phyloP scores from a whole-genome alignment of 1,140 invertebrate species.

The Scaptodrosophila lebanonensis region DNA sequence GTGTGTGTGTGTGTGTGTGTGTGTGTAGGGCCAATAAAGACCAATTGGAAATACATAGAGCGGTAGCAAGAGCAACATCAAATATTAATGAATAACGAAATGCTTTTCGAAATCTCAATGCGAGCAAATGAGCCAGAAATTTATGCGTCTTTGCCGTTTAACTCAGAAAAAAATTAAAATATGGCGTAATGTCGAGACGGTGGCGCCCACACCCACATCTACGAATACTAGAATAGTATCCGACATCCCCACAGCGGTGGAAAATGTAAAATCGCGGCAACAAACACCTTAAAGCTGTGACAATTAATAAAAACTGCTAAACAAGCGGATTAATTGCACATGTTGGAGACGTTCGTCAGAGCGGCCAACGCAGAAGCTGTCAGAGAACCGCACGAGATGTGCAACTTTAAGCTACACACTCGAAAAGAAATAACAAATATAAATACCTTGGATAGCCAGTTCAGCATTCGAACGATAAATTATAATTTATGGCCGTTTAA shows the following conservation, averaged over 20 bases:
- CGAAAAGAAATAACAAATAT: conserved; percentile 10
- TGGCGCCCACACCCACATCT: not conserved
- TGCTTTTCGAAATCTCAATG: conserved; percentile 3
- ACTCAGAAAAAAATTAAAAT: too few relatives aligned
- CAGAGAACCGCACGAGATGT: conserved; percentile 4
- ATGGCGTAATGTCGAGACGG: too few relatives aligned
- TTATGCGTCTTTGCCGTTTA: conserved; percentile 29
- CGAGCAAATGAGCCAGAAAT: conserved; percentile 35
- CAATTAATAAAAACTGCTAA: conserved; percentile 71
- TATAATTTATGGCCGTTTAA: conserved; percentile 73
- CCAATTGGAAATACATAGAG: conserved; percentile 30
- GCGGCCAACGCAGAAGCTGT: conserved; percentile 1
- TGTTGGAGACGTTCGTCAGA: conserved; percentile 42
- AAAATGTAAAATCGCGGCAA: not conserved
- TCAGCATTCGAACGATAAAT: conserved; percentile 51
- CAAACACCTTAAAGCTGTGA: conserved; percentile 47
- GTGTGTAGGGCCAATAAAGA: conserved; percentile 22
- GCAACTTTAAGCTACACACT: not conserved
- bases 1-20: too few relatives aligned
- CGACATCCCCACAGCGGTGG: not conserved
- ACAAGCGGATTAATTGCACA: conserved; percentile 73
- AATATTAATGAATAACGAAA: conserved; percentile 6
- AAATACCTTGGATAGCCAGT: not conserved
- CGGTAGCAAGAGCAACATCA: not conserved
- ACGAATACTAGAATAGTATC: not conserved